These are phyloP conservation scores for Lacerta bilineata DNA, from an alignment of 2,797 vertebrate species.

Conservation along the genomic window DNA sequence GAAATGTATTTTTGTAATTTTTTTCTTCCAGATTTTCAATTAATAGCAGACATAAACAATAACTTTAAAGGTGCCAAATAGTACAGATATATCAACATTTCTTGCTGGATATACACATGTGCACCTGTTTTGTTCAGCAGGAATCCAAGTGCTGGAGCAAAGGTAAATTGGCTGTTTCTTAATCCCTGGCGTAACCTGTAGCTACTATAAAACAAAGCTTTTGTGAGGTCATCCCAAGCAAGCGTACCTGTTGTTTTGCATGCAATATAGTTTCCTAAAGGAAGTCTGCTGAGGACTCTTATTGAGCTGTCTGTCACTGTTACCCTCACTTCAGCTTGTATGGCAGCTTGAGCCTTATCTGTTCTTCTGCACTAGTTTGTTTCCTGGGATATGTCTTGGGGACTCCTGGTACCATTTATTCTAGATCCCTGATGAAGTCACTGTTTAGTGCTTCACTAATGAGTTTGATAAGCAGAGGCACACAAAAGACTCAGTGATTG, in stretches of 20 bases:
- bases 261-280: background rate
- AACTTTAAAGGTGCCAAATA: background rate
- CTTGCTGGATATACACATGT: too few relatives aligned
- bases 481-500: too few relatives aligned
- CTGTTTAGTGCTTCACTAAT: background rate
- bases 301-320: background rate
- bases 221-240: background rate
- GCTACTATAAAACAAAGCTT: background rate
- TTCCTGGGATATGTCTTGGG: background rate
- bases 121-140: background rate
- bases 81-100: background rate
- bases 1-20: background rate
- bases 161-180: conserved; percentile 10
- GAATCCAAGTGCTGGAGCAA: background rate
- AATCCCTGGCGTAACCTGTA: background rate
- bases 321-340: background rate
- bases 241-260: background rate
- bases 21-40: background rate
- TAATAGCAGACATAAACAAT: background rate
- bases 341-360: background rate
- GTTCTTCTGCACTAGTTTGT: background rate
- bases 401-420: background rate
- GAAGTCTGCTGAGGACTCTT: conserved; percentile 24
- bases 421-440: background rate
- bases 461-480: too few relatives aligned